Evolutionary conservation across 1,140 invertebrate genomes (phyloP), one percentile per base, ranked within the genome.

Genomic region (Cotesia typhae): DNA sequence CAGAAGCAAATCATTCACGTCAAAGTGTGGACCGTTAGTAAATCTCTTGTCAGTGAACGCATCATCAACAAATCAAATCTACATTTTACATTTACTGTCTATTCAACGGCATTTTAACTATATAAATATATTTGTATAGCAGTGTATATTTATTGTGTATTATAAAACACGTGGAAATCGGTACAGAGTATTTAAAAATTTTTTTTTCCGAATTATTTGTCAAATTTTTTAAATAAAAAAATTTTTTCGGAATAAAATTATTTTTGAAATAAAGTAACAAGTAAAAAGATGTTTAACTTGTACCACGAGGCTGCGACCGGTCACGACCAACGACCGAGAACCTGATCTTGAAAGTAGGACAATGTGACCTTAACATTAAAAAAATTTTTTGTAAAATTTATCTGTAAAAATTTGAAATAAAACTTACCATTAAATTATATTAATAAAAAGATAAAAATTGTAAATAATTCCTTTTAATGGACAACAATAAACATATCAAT

Each of bases 331-430:
- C 67, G 53, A 60, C 36, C 55, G 64, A 72, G 64, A 72, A 72
- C 70, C 70, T 72, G 70, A 72, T 72, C 64, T 72, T 61, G 36
- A 51, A 72, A 67, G 70, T 72, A 38, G 70, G 70, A 38, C 64
- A 72, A 59, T 17, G 38, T 67, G 64, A 72, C 53, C 55, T 72
- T 47, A 67, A 36, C 9, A 7, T 47, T 47, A 6, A 47, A 47
- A 41, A 47, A 10, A 47, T 47, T 47, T 47, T 6, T 47, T 7
- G 5, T 47, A 9, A 9, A 47, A 47, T 47, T 41, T 41, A 4
- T 28, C 38, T 41, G 2, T 1, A 41, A 41, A 41, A 7, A 41
- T 9, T 41, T 41, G 10, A 47, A 47, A 47, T 47, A 57, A 57
- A 57, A 57, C n/a, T 20, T 57, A 57, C 12, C 53, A 17, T 7